Conservation (phyloP, 2,888 invertebrate genomes). For the Alsophila aescularia region DNA sequence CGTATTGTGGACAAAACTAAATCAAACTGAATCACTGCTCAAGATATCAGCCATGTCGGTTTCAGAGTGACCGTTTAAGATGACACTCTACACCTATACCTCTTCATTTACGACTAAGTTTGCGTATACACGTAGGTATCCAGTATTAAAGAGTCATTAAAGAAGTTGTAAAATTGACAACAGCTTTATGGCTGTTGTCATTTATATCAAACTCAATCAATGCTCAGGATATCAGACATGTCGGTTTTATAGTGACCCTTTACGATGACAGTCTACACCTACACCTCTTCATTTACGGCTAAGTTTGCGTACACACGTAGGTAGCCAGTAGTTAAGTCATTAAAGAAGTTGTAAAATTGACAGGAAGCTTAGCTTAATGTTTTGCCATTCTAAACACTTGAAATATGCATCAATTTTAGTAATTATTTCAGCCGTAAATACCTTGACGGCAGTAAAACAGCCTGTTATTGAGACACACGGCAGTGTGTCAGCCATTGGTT, state of each 20-base stretch:
- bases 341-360: neutral
- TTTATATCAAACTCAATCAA: too few species aligned
- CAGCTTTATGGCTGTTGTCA: too few species aligned
- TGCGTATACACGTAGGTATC: neutral
- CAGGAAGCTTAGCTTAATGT: neutral
- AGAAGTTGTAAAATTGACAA: neutral
- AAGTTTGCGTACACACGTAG: neutral
- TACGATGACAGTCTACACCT: too few species aligned
- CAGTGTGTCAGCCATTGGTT: neutral
- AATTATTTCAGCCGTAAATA: slow-evolving; percentile 10
- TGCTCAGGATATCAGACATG: too few species aligned
- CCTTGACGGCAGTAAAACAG: neutral
- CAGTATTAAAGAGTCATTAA: neutral
- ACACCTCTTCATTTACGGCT: neutral
- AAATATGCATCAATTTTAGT: neutral
- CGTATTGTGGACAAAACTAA: too few species aligned
- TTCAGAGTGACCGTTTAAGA: too few species aligned
- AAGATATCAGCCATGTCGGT: too few species aligned
- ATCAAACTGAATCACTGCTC: too few species aligned
- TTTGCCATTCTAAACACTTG: neutral
- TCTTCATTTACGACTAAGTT: neutral
- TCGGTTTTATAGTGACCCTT: too few species aligned
- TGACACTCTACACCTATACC: too few species aligned
- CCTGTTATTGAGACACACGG: neutral
- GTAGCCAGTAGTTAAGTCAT: neutral